phyloP scores from a whole-genome alignment of 2,888 invertebrate species.

The Apodemia mormo region DNA sequence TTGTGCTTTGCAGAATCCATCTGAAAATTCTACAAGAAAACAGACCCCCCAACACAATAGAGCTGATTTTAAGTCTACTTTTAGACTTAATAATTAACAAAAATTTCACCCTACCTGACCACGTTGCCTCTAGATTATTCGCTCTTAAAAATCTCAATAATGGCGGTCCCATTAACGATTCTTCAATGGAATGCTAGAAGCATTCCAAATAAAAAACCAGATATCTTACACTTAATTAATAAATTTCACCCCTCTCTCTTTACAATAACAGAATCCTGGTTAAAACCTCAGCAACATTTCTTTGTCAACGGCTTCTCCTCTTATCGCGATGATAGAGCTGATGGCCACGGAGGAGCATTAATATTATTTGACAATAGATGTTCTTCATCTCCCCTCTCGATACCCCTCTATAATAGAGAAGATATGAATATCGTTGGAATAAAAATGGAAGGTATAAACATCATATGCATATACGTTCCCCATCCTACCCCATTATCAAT shows the following conservation, averaged over 20 bases:
- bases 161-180: background rate
- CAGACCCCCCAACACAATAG: no score
- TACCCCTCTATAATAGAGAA: background rate
- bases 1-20: no score
- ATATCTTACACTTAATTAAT: background rate
- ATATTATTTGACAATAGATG: background rate
- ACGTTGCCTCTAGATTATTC: no score
- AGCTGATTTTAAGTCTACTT: no score
- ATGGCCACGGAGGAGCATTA: background rate
- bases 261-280: background rate
- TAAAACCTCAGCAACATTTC: background rate
- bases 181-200: constrained; percentile 3
- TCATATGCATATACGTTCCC: background rate
- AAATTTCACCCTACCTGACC: no score
- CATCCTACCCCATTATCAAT: background rate
- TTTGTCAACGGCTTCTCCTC: background rate
- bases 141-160: no score
- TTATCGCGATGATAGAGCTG: background rate
- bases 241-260: background rate
- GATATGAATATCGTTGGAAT: background rate
- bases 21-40: no score
- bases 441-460: background rate
- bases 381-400: background rate
- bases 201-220: background rate
- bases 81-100: no score